Percentiles rank a stretch among this genome's conserved stretches.
Conservation (phyloP, 2,797 vertebrate species). For the Pseudochirops corinnae region DNA sequence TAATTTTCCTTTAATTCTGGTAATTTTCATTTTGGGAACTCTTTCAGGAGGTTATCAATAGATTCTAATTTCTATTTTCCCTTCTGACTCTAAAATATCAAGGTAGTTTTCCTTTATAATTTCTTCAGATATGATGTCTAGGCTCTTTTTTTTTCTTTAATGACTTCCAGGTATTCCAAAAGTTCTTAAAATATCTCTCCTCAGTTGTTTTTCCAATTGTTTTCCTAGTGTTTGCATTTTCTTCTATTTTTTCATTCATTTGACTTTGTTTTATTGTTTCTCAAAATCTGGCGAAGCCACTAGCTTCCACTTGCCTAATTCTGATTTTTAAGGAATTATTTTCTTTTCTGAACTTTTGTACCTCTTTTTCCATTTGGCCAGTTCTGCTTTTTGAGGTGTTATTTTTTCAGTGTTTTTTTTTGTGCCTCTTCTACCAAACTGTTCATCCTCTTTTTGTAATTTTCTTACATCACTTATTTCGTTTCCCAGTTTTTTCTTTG, state of each 20-base stretch:
- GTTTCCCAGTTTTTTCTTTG: neutral
- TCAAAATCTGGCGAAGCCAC: neutral
- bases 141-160: too few relatives aligned
- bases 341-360: neutral
- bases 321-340: neutral
- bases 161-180: too few relatives aligned
- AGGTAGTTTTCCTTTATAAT: too few relatives aligned
- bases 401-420: too few relatives aligned
- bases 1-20: neutral
- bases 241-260: neutral
- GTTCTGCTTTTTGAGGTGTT: neutral
- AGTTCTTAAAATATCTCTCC: too few relatives aligned
- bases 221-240: too few relatives aligned
- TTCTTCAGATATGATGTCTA: too few relatives aligned
- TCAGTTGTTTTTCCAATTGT: neutral
- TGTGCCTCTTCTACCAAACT: neutral
- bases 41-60: neutral
- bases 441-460: neutral
- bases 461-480: neutral
- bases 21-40: neutral
- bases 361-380: neutral
- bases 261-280: neutral
- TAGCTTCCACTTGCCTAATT: neutral
- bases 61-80: neutral
- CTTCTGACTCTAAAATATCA: too few relatives aligned